Evolutionary conservation across 2,113 vertebrate species (phyloP), one percentile per base, ranked within the genome.

Genomic region (Catharus minimus): DNA sequence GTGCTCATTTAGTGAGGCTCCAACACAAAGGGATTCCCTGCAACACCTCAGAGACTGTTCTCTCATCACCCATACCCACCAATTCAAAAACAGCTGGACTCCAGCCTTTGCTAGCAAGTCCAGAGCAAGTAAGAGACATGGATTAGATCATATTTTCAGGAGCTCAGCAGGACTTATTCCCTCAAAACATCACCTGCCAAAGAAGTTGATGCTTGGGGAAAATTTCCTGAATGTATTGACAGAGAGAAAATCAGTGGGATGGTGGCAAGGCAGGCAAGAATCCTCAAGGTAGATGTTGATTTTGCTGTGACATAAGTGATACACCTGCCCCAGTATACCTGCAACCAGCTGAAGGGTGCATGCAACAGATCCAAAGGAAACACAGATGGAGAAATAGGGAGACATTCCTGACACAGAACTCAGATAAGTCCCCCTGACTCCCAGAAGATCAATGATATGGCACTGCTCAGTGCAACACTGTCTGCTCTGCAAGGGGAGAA

Each of bases 391-490:
- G 56, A 58, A 41, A 46, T 8, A 47, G 28, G 30, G 27, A 27
- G 16, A 20, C 21, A 9, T 23, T 66, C 30, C 38, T 30, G 19
- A 23, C 10, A 33, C 9, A 75, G 32, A 53, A 30, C 4, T 13
- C 7, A 2, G 18, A 28, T 3, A 6, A 58, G 20, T 1, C 58
- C n/a, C 71, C 58, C 24, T 15, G 16, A 21, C 8, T 39, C 23
- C 38, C 32, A 53, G 26, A 33, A 32, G 33, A 56, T 13, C 3
- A 1, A 1, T 4, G 52, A n/a, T 16, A 15, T 24, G 22, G 30
- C 53, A 20, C n/a, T 49, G 32, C 36, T 66, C 43, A 38, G 43
- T 1, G 1, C 12, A n/a, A 47, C 1, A 21, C 0, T 0, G n/a
- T 11, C 39, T 62, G 5, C 23, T 80, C 66, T 67, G 52, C 28